Conservation (phyloP, 2,113 vertebrate species). For the Phalacrocorax brasilianus region DNA sequence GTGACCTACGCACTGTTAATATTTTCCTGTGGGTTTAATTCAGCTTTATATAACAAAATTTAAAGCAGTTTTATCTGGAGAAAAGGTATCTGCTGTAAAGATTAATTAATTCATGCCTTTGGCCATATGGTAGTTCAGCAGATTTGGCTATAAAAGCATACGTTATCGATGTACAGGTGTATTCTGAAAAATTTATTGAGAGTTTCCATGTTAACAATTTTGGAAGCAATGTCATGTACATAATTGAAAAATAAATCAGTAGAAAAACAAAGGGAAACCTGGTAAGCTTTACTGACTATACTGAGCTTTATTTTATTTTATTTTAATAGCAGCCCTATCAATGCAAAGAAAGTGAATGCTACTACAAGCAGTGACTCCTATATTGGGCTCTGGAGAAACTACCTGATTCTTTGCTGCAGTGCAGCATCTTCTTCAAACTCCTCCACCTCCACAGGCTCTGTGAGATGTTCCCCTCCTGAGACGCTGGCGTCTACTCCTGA, state of each 20-base stretch:
- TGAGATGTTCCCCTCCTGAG: slow-evolving; percentile 96
- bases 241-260: background rate
- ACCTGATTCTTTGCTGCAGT: slow-evolving; percentile 97
- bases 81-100: background rate
- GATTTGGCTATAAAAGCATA: background rate
- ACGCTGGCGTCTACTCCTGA: slow-evolving; percentile 98
- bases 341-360: slow-evolving; percentile 96
- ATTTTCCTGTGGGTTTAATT: background rate
- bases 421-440: slow-evolving; percentile 81
- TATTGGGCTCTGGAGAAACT: slow-evolving; percentile 96
- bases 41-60: background rate
- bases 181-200: background rate
- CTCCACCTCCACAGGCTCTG: slow-evolving; percentile 84
- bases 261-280: background rate
- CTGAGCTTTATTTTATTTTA: background rate
- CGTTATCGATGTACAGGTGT: background rate
- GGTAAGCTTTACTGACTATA: background rate
- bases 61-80: background rate
- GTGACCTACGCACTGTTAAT: background rate
- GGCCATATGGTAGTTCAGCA: background rate
- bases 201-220: background rate
- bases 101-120: background rate
- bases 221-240: background rate
- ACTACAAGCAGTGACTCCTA: slow-evolving; percentile 93
- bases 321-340: slow-evolving; percentile 90